A percentile compares a stretch with the other conserved stretches of the same genome.
phyloP scores from a whole-genome alignment of 1,140 invertebrate genomes.

The Halyomorpha halys region DNA sequence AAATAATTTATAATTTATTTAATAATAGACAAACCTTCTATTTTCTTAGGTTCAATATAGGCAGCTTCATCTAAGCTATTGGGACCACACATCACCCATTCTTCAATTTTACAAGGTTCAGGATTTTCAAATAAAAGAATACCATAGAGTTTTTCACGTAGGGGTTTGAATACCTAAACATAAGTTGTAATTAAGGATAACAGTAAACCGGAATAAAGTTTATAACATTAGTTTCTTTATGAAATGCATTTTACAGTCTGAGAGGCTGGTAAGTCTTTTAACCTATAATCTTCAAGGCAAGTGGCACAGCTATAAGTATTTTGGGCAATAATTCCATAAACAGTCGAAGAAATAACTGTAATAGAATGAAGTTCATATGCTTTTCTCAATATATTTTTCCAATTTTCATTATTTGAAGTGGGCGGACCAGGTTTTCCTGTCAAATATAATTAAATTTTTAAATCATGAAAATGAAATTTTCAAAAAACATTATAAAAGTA shows the following conservation, averaged over 20 bases:
- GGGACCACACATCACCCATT: conserved; percentile 28
- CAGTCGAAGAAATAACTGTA: not conserved
- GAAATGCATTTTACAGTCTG: not conserved
- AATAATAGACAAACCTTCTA: not conserved
- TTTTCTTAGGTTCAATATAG: not conserved
- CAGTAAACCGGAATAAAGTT: not conserved
- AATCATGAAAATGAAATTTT: not conserved
- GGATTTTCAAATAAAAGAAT: conserved; percentile 32
- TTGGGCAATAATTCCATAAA: conserved; percentile 13
- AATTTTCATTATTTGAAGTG: not conserved
- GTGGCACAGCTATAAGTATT: conserved; percentile 3
- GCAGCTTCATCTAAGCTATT: conserved; percentile 24
- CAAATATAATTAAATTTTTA: not conserved
- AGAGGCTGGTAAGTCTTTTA: conserved; percentile 12
- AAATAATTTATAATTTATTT: too few relatives aligned
- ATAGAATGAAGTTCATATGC: not conserved
- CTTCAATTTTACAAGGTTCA: conserved; percentile 21
- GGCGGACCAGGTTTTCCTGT: conserved; percentile 11
- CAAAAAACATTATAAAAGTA: not conserved
- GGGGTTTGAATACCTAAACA: conserved; percentile 24
- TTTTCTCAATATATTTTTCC: conserved; percentile 9
- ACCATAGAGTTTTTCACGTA: conserved; percentile 32
- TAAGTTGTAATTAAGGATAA: not conserved
- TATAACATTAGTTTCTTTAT: not conserved
- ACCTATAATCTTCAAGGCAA: conserved; percentile 15